Base-by-base conservation (phyloP, 2,113 vertebrate genomes). In the Xenotilapia caudafasciata region DNA sequence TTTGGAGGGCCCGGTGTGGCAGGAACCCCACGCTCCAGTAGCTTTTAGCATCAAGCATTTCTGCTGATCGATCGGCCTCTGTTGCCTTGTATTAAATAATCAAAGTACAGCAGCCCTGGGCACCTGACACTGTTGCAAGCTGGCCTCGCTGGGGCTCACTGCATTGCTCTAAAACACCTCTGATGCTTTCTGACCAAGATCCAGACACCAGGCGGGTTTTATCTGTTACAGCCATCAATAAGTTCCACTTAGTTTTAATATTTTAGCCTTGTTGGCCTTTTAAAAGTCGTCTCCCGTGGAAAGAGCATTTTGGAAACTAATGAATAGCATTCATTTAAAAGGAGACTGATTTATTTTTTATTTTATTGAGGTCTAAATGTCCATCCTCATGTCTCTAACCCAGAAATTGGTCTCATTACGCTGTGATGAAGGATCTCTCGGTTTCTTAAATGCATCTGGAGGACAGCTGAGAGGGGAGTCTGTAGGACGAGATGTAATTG, bases 21-120 rank as follows among this genome's bases (percentile, higher is more conserved):
- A 89, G 85, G 55, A 87, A 40, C 80, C 73, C 68, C 79, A 84
- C 35, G 88, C 93, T 93, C 83, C 86, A 83, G 83, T 65, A 60
- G 91, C 83, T 88, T 92, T 91, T 60, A 91, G 91, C 91, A 93
- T 84, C 91, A 84, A 92, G 88, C 91, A 83, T 55, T 93, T 87
- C 89, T 62, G 90, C 58, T 33, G 85, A 95, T 94, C 90, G 84
- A 93, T 93, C 51, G 86, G 84, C 79, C 88, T 88, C 88, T 87
- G 86, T 91, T 90, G 89, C 9, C 77, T 85, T 73, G 89, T 88
- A 79, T 92, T 93, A 92, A 90, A 88, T 86, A 84, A 93, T 93
- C 84, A 93, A 89, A 93, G 90, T 80, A n/a, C 53, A 90, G 13
- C 58, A 83, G 90, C 86, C 56, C 60, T 9, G 47, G 83, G 81